Base-by-base conservation (phyloP, 2,888 invertebrate species). In the Phania funesta region DNA sequence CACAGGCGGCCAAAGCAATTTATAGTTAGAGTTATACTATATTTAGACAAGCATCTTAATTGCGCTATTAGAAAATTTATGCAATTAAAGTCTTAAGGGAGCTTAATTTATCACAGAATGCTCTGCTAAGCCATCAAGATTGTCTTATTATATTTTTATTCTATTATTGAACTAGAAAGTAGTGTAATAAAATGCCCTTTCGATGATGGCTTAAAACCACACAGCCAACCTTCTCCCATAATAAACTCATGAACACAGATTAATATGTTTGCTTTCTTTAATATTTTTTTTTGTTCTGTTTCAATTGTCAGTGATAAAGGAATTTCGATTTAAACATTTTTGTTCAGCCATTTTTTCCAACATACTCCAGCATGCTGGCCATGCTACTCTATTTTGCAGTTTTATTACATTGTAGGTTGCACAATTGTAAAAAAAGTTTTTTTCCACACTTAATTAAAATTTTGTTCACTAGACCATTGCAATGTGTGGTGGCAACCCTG, bases 401-500 rank as follows among this genome's bases (percentile, higher is more conserved):
- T 8, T 13, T 16, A 16, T 22, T 20, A 35, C 35, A 3, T 35
- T 35, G 22, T 24, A 11, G 29, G 44, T 16, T 35, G 46, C 35
- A 9, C 67, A 35, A 38, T 3, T 20, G 26, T 16, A 35, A 64
- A 70, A 62, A 41, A 48, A 71, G 62, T 54, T 18, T 44, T 60
- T 50, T 50, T 52, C 74, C 50, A 74, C 83, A 83, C 83, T 85
- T 85, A 85, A 85, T 85, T 85, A 84, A 83, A 85, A 85, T 83
- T 81, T 77, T 85, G 83, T 80, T 83, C 84, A 83, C 68, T 78
- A 85, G 84, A 85, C 84, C 84, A 78, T 83, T 68, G 56, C 81
- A 54, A 48, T 48, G 65, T 38, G 76, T 67, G 64, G 58, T 52
- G 76, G 70, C 32, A 70, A 71, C 56, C 24, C 76, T 71, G 52